phyloP scores from a whole-genome alignment of 92 coral and sea anemone species.

The Porites cylindrica region DNA sequence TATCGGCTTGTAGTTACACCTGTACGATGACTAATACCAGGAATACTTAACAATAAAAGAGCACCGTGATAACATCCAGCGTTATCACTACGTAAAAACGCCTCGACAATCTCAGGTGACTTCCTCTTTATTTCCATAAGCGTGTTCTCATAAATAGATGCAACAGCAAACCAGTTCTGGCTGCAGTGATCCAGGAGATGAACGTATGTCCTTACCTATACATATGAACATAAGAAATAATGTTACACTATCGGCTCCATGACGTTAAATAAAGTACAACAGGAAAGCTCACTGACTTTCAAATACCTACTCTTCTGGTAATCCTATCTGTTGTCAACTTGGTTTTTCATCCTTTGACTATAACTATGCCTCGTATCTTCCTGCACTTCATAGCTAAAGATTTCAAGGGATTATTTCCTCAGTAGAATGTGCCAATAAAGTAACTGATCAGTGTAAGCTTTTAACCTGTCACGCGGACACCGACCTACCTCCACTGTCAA shows the following conservation, averaged over 20 bases:
- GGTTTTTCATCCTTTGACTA: no score
- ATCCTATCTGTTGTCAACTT: no score
- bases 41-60: constrained; percentile 18
- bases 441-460: no score
- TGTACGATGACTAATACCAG: constrained; percentile 31
- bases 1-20: neutral
- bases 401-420: neutral
- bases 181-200: constrained; percentile 13
- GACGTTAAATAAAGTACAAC: no score
- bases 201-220: constrained; percentile 32
- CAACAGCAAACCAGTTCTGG: neutral
- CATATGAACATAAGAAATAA: no score
- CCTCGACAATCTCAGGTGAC: constrained; percentile 7
- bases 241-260: neutral
- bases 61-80: constrained; percentile 50
- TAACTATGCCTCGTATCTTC: no score
- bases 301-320: no score
- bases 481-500: no score
- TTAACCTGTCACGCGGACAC: no score
- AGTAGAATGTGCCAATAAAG: constrained; percentile 1
- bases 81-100: constrained; percentile 13
- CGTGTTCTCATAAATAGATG: no score
- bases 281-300: no score
- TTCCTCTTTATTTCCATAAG: constrained; percentile 5
- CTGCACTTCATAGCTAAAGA: no score